Conservation (phyloP, 2,888 invertebrate genomes). For the Sphaerophoria taeniata region DNA sequence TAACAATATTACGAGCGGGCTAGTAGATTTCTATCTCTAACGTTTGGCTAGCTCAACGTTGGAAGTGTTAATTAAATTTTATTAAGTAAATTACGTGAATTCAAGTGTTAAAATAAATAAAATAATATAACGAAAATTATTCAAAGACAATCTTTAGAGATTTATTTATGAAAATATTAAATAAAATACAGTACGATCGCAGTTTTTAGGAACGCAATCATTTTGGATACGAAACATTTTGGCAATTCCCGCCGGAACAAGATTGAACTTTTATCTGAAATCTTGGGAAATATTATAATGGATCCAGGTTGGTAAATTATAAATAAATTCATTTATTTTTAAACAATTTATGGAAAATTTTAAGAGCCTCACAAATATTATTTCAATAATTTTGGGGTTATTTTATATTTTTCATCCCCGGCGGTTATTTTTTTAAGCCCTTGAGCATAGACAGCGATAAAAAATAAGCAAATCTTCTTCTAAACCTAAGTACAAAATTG, state of each 20-base stretch:
- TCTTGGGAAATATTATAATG: constrained; percentile 26
- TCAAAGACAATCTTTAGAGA: background rate
- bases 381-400: too few relatives aligned
- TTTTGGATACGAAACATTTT: too few relatives aligned
- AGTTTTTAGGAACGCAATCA: too few relatives aligned
- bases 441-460: too few relatives aligned
- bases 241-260: too few relatives aligned
- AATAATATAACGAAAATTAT: constrained; percentile 1
- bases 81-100: constrained; percentile 57
- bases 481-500: too few relatives aligned
- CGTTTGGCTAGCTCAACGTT: background rate
- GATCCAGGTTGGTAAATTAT: constrained; percentile 65
- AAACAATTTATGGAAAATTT: too few relatives aligned
- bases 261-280: background rate
- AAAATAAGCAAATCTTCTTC: too few relatives aligned
- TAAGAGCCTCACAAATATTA: too few relatives aligned
- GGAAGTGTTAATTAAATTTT: constrained; percentile 79
- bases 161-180: background rate
- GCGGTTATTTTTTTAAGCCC: too few relatives aligned
- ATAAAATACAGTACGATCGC: background rate
- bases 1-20: background rate
- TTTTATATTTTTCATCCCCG: too few relatives aligned
- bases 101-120: constrained; percentile 25
- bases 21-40: background rate
- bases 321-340: too few relatives aligned